These are phyloP conservation scores for Sinocyclocheilus anshuiensis DNA, from an alignment of 2,113 vertebrate species.

Conservation along the genomic window DNA sequence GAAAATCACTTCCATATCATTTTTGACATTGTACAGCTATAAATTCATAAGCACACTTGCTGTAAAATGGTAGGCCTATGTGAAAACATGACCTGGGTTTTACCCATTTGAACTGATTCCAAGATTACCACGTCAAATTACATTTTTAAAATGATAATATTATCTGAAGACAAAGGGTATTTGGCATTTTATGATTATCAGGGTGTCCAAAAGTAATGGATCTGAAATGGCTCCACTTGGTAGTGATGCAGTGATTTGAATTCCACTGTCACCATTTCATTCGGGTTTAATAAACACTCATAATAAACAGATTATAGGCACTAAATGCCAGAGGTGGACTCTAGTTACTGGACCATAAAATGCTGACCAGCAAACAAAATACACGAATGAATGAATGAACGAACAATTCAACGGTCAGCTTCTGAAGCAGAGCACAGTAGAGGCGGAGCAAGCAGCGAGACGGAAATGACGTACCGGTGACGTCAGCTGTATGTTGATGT, in stretches of 20 bases:
- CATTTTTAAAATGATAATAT: too few species aligned
- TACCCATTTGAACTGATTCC: background rate
- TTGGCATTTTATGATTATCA: too few species aligned
- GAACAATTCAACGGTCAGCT: background rate
- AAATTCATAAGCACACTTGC: background rate
- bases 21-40: background rate
- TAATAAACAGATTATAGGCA: background rate
- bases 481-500: slow-evolving; percentile 81
- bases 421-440: too few species aligned
- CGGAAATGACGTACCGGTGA: slow-evolving; percentile 74
- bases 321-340: background rate
- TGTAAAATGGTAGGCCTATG: background rate
- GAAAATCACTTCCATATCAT: too few species aligned
- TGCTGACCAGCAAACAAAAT: background rate
- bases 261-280: background rate
- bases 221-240: background rate
- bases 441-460: slow-evolving; percentile 19
- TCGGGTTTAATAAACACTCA: background rate
- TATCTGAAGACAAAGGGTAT: too few species aligned
- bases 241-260: too few species aligned
- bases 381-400: background rate
- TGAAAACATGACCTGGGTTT: background rate
- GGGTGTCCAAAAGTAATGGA: too few species aligned
- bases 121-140: background rate
- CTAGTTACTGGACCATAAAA: background rate